phyloP scores from a whole-genome alignment of 2,797 vertebrate genomes.

The Eospalax fontanierii region DNA sequence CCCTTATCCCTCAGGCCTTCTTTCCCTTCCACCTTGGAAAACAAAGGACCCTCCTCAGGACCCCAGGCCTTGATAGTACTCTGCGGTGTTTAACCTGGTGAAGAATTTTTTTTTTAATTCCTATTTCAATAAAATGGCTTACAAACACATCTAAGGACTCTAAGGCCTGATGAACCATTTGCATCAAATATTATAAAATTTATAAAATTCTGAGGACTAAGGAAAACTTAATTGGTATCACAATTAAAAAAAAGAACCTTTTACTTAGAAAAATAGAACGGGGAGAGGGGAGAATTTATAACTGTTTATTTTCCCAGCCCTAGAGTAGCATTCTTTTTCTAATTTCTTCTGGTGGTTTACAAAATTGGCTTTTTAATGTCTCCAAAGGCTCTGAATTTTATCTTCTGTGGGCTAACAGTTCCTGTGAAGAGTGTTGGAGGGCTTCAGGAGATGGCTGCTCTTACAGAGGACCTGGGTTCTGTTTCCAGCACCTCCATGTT shows the following conservation, averaged over 20 bases:
- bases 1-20: neutral
- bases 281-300: neutral
- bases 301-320: neutral
- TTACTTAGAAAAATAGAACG: conserved; percentile 31
- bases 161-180: neutral
- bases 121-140: neutral
- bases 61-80: too few relatives aligned
- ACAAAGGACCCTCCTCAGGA: neutral
- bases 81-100: neutral
- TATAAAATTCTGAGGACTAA: neutral
- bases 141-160: neutral
- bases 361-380: neutral
- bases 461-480: too few relatives aligned
- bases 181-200: neutral
- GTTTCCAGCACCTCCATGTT: too few relatives aligned
- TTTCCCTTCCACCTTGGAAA: neutral
- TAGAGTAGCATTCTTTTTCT: neutral
- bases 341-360: conserved; percentile 18
- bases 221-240: neutral
- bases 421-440: neutral
- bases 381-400: neutral
- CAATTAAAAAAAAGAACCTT: neutral
- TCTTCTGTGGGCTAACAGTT: neutral
- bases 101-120: neutral
- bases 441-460: too few relatives aligned